Percentiles rank a stretch among this genome's conserved stretches.
Conservation (phyloP, 2,113 vertebrate genomes). For the Dissostichus mawsoni region DNA sequence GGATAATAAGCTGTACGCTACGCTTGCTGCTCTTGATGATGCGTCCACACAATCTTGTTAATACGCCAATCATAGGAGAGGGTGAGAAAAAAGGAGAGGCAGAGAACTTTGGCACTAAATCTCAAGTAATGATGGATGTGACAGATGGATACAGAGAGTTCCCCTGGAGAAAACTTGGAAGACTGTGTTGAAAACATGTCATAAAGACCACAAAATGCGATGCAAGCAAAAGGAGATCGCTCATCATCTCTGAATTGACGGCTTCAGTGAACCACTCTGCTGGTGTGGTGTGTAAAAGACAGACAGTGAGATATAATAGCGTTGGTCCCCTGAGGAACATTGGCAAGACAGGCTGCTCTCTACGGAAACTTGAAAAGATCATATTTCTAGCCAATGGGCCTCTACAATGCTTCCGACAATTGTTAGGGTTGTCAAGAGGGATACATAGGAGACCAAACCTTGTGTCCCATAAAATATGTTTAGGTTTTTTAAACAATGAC, state of each 20-base stretch:
- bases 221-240: constrained; percentile 36
- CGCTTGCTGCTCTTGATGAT: constrained; percentile 62
- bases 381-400: constrained; percentile 44
- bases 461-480: constrained; percentile 38
- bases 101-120: constrained; percentile 20
- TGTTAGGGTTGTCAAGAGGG: constrained; percentile 22
- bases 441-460: constrained; percentile 16
- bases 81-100: constrained; percentile 24
- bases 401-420: constrained; percentile 24
- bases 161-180: constrained; percentile 13
- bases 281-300: constrained; percentile 38
- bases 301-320: constrained; percentile 50
- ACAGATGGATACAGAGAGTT: constrained; percentile 21
- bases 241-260: constrained; percentile 56
- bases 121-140: constrained; percentile 31
- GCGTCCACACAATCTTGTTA: constrained; percentile 58
- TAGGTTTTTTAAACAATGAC: constrained; percentile 21
- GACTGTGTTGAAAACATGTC: constrained; percentile 56
- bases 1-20: constrained; percentile 72
- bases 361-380: constrained; percentile 60
- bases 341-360: constrained; percentile 45
- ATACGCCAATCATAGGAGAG: constrained; percentile 54
- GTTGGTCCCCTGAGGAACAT: constrained; percentile 39
- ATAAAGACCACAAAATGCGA: constrained; percentile 51
- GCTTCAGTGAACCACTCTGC: constrained; percentile 35